These are phyloP conservation scores for Pristionchus entomophagus DNA, from an alignment of 2,888 invertebrate genomes.

Conservation along the genomic window DNA sequence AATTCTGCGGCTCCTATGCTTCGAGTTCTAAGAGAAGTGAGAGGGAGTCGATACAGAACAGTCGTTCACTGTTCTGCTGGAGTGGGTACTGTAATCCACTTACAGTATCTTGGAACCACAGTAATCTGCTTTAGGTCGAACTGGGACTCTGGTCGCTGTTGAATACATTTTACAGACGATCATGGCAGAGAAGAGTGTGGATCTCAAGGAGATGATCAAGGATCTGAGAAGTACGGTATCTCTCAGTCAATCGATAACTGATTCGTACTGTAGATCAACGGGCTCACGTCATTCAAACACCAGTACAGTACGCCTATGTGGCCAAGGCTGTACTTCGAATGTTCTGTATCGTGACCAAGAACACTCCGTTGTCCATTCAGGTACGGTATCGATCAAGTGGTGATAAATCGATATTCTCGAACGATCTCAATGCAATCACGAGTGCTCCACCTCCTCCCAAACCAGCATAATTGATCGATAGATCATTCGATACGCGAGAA, in stretches of 20 bases:
- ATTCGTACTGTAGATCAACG: constrained; percentile 53
- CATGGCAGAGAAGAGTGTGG: constrained; percentile 16
- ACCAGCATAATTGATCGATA: not conserved
- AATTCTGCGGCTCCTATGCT: not conserved
- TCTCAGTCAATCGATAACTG: not conserved
- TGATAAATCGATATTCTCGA: not conserved
- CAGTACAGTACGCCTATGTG: constrained; percentile 45
- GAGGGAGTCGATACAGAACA: constrained; percentile 13
- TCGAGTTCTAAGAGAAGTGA: constrained; percentile 1
- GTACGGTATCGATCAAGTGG: not conserved
- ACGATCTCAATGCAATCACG: not conserved
- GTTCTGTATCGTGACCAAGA: constrained; percentile 34
- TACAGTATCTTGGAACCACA: not conserved
- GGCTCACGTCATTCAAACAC: constrained; percentile 55
- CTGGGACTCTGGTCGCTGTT: constrained; percentile 4
- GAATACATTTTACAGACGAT: constrained; percentile 39
- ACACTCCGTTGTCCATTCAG: constrained; percentile 14
- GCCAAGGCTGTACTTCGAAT: constrained; percentile 20
- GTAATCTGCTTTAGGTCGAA: constrained; percentile 22
- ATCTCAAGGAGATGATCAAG: constrained; percentile 36
- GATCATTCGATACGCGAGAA: constrained; percentile 23
- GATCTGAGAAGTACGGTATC: constrained; percentile 22
- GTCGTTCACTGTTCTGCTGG: constrained; percentile 33
- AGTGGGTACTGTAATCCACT: constrained; percentile 28
- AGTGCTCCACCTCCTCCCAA: not conserved